A percentile compares a stretch with the other conserved stretches of the same genome.
Conservation (phyloP, 1,140 invertebrate species). For the Hydropsyche tenuis region DNA sequence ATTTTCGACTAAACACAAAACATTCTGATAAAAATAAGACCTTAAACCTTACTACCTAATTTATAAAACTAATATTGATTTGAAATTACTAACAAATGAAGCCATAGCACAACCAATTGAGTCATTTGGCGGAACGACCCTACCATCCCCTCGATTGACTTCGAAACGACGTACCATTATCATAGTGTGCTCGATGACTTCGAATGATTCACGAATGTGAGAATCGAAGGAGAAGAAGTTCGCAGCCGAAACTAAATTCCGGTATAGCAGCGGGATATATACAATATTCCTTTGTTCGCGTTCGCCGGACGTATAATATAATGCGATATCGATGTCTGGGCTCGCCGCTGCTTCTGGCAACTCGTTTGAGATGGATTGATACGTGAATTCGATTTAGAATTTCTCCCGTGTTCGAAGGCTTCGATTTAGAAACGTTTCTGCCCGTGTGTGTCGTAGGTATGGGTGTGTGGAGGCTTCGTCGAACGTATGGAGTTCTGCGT, state of each 20-base stretch:
- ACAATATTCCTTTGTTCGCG: constrained; percentile 24
- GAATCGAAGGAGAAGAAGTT: constrained; percentile 4
- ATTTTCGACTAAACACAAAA: too few relatives aligned
- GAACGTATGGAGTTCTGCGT: too few relatives aligned
- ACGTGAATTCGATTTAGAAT: constrained; percentile 25
- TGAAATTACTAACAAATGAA: too few relatives aligned
- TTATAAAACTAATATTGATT: too few relatives aligned
- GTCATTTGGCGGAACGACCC: too few relatives aligned
- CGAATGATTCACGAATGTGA: constrained; percentile 30
- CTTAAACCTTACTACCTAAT: too few relatives aligned
- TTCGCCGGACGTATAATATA: constrained; percentile 16
- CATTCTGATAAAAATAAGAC: too few relatives aligned
- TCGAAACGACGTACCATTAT: too few relatives aligned
- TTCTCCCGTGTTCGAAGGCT: not conserved
- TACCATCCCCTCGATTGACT: too few relatives aligned
- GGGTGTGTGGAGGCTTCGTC: too few relatives aligned
- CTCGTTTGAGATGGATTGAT: constrained; percentile 27
- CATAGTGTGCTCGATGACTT: not conserved
- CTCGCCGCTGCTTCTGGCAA: constrained; percentile 20
- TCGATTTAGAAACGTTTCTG: not conserved
- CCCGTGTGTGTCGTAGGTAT: too few relatives aligned
- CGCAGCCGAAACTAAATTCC: constrained; percentile 27
- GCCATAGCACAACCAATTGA: too few relatives aligned
- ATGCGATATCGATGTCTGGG: constrained; percentile 38
- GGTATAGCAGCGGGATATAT: constrained; percentile 30